Base-by-base conservation (phyloP, 30 jellyfish, hydroid and myxozoan genomes). In the Nemopilema nomurai region DNA sequence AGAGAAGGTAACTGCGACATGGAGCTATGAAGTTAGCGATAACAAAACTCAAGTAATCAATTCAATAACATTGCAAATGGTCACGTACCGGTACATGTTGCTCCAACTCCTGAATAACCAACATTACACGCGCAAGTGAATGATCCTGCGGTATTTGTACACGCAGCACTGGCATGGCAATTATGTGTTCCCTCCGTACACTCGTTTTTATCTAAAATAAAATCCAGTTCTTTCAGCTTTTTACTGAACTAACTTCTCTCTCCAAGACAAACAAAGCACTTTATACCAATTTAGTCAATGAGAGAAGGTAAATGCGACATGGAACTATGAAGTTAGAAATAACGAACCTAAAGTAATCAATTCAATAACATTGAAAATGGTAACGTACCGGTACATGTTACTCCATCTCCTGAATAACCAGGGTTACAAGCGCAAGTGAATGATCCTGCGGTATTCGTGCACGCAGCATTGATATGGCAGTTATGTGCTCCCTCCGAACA, bases 101-200 rank as follows among this genome's bases (percentile, higher is more conserved):
- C 20, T 13, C 85, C 85, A 23, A 1, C 53, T 18, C 85, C 85
- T 22, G 85, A 8, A 53, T 74, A 74, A 19, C 85, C 85, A 41
- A 68, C 17, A 8, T 49, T n/a, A 21, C 85, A 74, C 18, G 85
- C 71, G 21, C 85, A 74, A 24, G 85, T 49, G 41, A 33, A 74
- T 0, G 85, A 74, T 17, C 85, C 85, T 7, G 74, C 52, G 7
- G 71, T 74, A 51, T 74, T 74, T 7, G 85, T n/a, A 24, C 85
- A 74, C 18, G 71, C 41, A 16, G 85, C 85, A 74, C 24, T 74
- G 1, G 51, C 71, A 74, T 74, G 72, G 49, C 85, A 74, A 21
- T 49, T 49, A 51, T 49, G 71, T 9, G 72, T 51, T 4, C 85
- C 85, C 21, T 20, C n/a, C 16, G 85, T 18, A 23, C 85, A 74